These are phyloP conservation scores for Caracal caracal DNA, from an alignment of 2,113 vertebrate species.

Conservation along the genomic window DNA sequence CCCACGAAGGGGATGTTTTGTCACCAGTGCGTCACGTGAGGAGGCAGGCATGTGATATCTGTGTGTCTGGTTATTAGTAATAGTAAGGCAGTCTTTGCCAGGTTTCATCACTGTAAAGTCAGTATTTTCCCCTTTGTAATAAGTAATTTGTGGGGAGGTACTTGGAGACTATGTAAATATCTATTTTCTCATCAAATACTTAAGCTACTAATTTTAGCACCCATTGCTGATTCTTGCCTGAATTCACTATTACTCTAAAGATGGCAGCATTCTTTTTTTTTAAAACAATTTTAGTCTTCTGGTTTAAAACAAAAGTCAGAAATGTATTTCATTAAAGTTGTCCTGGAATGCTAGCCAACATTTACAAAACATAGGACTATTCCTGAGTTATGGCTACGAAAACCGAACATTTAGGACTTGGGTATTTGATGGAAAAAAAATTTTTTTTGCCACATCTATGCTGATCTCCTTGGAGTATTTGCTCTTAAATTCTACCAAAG, in stretches of 20 bases:
- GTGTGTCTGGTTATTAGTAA: neutral
- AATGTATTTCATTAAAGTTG: constrained; percentile 52
- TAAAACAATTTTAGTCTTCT: constrained; percentile 26
- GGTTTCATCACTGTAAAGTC: neutral
- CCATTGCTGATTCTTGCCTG: constrained; percentile 15
- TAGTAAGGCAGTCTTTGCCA: neutral
- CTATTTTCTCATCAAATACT: constrained; percentile 46
- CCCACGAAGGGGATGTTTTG: neutral
- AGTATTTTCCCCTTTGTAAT: constrained; percentile 11
- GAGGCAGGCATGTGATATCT: neutral
- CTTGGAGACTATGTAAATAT: constrained; percentile 43
- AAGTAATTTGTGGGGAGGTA: constrained; percentile 29
- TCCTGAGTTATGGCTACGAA: constrained; percentile 32
- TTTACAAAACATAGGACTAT: constrained; percentile 13
- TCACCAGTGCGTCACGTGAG: neutral
- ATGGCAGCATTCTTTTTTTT: constrained; percentile 31
- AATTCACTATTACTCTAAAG: constrained; percentile 36
- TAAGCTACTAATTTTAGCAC: constrained; percentile 17
- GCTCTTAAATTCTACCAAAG: constrained; percentile 54
- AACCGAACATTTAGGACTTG: constrained; percentile 31
- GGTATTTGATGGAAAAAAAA: constrained; percentile 44
- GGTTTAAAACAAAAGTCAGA: constrained; percentile 49
- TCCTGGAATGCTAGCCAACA: neutral
- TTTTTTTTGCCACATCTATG: constrained; percentile 23
- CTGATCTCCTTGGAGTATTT: constrained; percentile 64